Evolutionary conservation across 2,113 vertebrate species (phyloP).

Genomic region (Tetrax tetrax): DNA sequence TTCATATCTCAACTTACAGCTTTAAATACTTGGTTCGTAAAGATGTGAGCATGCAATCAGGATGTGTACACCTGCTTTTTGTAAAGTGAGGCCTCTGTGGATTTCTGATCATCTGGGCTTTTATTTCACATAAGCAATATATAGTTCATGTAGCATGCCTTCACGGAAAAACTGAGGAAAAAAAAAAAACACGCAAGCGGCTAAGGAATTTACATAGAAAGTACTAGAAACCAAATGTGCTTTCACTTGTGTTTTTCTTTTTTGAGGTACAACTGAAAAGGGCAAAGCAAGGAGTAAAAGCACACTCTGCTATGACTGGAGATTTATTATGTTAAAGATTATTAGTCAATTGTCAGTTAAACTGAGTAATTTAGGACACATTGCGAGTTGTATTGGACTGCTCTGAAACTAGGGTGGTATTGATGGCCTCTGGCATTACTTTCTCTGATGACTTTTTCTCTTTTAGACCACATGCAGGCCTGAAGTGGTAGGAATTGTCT

Average conservation of each 20-base stretch:
- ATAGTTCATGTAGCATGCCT: not conserved
- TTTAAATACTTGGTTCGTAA: not conserved
- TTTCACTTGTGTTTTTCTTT: not conserved
- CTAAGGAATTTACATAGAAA: not conserved
- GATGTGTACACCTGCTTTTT: not conserved
- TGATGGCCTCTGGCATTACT: not conserved
- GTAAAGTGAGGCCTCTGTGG: not conserved
- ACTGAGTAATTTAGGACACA: not conserved
- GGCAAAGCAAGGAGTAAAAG: not conserved
- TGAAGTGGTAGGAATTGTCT: not conserved
- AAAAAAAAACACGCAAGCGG: rapidly evolving
- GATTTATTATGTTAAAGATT: not conserved
- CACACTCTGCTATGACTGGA: not conserved
- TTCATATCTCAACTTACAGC: not conserved
- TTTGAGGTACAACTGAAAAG: not conserved
- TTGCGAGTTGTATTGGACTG: not conserved
- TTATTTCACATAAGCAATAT: not conserved
- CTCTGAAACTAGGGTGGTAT: not conserved
- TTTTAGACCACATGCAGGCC: not conserved
- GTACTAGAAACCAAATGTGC: not conserved
- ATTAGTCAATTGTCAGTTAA: not conserved
- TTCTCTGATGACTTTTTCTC: not conserved
- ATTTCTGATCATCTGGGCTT: not conserved
- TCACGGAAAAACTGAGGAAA: rapidly evolving
- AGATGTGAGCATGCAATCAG: not conserved